These are phyloP conservation scores for Phoebastria nigripes DNA, from an alignment of 2,797 vertebrate genomes.

Conservation along the genomic window DNA sequence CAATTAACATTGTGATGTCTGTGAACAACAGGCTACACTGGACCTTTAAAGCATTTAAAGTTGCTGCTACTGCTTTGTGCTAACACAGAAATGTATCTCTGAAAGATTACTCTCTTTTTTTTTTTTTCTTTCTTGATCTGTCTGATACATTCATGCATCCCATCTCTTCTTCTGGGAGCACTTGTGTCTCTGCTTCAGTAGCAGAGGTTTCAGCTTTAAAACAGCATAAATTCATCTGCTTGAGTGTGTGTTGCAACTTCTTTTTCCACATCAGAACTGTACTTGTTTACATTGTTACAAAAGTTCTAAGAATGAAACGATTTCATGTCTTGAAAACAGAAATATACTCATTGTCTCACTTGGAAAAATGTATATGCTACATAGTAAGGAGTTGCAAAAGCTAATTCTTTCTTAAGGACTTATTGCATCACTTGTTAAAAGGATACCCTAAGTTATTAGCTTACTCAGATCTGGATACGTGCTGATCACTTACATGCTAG, in stretches of 20 bases:
- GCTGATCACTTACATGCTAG: rapidly evolving
- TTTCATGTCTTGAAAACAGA: neutral
- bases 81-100: neutral
- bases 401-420: neutral
- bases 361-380: neutral
- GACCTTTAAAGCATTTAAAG: neutral
- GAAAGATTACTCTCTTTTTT: neutral
- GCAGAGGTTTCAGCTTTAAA: neutral
- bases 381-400: neutral
- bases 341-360: neutral
- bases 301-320: neutral
- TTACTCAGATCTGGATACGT: neutral
- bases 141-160: neutral
- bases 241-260: neutral
- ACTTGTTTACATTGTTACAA: neutral
- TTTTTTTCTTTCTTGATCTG: neutral
- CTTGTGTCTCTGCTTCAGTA: neutral
- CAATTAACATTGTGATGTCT: neutral
- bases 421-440: neutral
- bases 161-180: neutral
- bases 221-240: neutral
- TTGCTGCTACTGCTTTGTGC: neutral
- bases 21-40: neutral
- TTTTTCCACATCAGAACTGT: neutral
- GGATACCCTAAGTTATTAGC: neutral